Evolutionary conservation across 2,888 invertebrate species (phyloP), one percentile per base, ranked within the genome.

Genomic region (Eudasyphora cyanicolor): DNA sequence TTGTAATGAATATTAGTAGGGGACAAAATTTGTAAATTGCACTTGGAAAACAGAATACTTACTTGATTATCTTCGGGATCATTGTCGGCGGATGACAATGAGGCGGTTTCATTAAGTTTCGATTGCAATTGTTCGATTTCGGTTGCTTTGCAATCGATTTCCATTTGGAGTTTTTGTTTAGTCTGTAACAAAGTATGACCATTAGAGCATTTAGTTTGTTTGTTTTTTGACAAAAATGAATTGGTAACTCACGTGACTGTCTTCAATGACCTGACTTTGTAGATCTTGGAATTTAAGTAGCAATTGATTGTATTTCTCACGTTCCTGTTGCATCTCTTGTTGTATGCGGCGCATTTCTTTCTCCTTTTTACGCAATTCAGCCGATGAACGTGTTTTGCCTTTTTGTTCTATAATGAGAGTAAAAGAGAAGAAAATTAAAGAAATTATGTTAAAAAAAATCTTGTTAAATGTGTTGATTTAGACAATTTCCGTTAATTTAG

Each of bases 131-230:
- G 97, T 92, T 99, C 98, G 85, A 99, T 97, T 93, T 99, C 98
- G 0, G 96, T 97, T 91, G 99, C 98, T 92, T 98, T 99, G 89
- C 97, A 97, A 92, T 98, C 98, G 83, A 98, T 94, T 93, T 99
- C 99, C 98, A 98, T 98, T 92, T 97, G 96, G 82, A 98, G 94
- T 84, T 96, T 95, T 87, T 96, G 93, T 87, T 94, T 95, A 75
- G 89, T 87, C 91, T 92, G 85, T 19, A 69, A 73, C 10, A 74
- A 24, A 62, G 19, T 49, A 73, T n/a, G n/a, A n/a, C n/a, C n/a
- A n/a, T n/a, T n/a, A n/a, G n/a, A n/a, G 1, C 21, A 35, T 57
- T n/a, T 19, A 38, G n/a, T 57, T 24, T 42, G 21, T 51, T 42
- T 19, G 24, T 17, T 32, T 27, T 1, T 67, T 38, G 14, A 6